Evolutionary conservation across 2,797 vertebrate species (phyloP).

Genomic region (Acanthornis magna): DNA sequence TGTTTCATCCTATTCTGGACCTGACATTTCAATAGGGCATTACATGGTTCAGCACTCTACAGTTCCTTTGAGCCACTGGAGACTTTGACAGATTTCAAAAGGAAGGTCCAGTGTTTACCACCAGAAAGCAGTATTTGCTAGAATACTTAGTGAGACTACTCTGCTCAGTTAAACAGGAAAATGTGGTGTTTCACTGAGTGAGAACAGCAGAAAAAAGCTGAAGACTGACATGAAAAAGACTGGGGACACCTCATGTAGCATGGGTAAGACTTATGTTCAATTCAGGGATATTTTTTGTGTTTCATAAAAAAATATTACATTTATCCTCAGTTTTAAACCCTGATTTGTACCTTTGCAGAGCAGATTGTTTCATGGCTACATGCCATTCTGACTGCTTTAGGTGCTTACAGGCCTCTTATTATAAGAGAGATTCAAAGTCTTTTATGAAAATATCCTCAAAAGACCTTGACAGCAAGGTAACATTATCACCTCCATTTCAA

Average conservation of each 20-base stretch:
- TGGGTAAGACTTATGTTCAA: neutral
- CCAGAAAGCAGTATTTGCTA: neutral
- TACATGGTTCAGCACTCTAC: neutral
- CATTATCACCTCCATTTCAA: neutral
- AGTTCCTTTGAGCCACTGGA: neutral
- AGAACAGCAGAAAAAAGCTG: neutral
- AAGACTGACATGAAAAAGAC: neutral
- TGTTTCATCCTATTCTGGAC: neutral
- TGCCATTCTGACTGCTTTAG: neutral
- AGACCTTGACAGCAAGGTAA: neutral
- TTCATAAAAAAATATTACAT: neutral
- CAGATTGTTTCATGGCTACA: neutral
- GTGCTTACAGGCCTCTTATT: neutral
- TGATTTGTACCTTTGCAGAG: neutral
- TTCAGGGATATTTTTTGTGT: neutral
- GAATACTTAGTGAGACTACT: neutral
- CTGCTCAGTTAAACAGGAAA: neutral
- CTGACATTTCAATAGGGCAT: neutral
- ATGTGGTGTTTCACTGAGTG: neutral
- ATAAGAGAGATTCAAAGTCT: neutral
- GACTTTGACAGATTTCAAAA: neutral
- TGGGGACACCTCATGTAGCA: neutral
- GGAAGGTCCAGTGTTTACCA: neutral
- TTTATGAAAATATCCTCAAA: neutral
- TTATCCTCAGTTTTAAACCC: neutral